These are phyloP conservation scores for Glyphotaelius pellucidus DNA, from an alignment of 2,888 invertebrate species.

Conservation along the genomic window DNA sequence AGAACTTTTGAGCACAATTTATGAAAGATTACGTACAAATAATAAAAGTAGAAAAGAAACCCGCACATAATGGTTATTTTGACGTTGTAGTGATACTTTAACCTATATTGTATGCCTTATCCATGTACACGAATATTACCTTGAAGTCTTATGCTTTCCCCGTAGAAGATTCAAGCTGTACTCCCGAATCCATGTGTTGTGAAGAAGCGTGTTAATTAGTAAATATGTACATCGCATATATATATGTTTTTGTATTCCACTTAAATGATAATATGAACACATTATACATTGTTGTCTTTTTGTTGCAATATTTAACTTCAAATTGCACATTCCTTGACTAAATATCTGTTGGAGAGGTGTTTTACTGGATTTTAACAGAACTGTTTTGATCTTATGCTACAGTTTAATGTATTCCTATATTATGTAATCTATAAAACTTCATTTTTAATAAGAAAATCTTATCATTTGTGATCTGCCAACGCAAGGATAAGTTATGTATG, in stretches of 20 bases:
- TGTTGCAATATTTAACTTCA: background rate
- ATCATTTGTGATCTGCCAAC: background rate
- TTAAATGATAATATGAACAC: background rate
- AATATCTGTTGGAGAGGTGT: background rate
- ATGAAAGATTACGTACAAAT: conserved; percentile 39
- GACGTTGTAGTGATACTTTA: conserved; percentile 29
- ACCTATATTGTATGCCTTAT: conserved; percentile 42
- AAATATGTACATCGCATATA: background rate
- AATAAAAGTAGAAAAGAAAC: conserved; percentile 28
- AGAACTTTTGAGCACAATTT: conserved; percentile 39
- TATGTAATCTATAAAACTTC: background rate
- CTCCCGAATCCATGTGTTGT: conserved; percentile 33
- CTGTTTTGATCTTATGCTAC: conserved; percentile 2
- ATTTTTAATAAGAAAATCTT: background rate
- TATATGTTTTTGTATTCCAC: background rate
- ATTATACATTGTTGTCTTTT: background rate
- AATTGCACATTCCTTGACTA: background rate
- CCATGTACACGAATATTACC: conserved; percentile 34
- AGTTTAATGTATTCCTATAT: background rate
- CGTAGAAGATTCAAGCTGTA: conserved; percentile 30
- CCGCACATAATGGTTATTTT: conserved; percentile 35
- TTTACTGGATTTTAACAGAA: background rate
- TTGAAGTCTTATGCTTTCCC: conserved; percentile 24
- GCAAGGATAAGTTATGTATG: background rate
- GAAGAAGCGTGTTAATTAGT: conserved; percentile 8